Conservation (phyloP, 2,888 invertebrate species). For the Sceliomorpha sp. region DNA sequence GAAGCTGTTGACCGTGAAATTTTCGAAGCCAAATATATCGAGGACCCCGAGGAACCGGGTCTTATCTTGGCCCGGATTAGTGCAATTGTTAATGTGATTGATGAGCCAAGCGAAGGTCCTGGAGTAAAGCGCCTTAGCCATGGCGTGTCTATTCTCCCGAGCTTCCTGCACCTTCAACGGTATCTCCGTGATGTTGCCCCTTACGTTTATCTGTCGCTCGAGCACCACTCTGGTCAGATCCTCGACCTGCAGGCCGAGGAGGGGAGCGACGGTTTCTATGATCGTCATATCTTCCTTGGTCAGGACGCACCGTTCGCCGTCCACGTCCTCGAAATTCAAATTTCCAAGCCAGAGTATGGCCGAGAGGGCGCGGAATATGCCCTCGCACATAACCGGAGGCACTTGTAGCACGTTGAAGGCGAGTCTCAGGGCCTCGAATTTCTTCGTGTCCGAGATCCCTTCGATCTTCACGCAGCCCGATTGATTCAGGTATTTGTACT, state of each 20-base stretch:
- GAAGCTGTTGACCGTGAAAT: conserved; percentile 93
- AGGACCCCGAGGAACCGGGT: conserved; percentile 91
- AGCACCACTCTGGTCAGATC: conserved; percentile 89
- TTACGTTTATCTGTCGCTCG: conserved; percentile 92
- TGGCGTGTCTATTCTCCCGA: conserved; percentile 94
- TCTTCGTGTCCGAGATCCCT: conserved; percentile 84
- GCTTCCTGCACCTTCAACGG: conserved; percentile 94
- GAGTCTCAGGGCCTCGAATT: conserved; percentile 91
- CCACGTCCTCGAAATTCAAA: conserved; percentile 91
- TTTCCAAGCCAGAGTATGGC: conserved; percentile 96
- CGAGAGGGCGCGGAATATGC: conserved; percentile 92
- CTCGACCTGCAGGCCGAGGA: conserved; percentile 88
- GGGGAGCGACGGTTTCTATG: conserved; percentile 86
- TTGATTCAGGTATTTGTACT: conserved; percentile 91
- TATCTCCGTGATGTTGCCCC: conserved; percentile 96
- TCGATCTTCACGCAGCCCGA: conserved; percentile 87
- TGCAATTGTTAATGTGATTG: conserved; percentile 94
- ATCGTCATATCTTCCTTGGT: conserved; percentile 87
- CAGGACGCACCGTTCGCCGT: conserved; percentile 91
- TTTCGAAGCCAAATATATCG: conserved; percentile 97
- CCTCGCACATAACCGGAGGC: conserved; percentile 91
- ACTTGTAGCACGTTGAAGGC: conserved; percentile 95
- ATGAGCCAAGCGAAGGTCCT: conserved; percentile 96
- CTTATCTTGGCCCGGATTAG: conserved; percentile 92
- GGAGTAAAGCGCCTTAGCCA: conserved; percentile 95